These are phyloP conservation scores for Poeciliopsis gracilis DNA, from an alignment of 2,797 vertebrate species.

Conservation along the genomic window DNA sequence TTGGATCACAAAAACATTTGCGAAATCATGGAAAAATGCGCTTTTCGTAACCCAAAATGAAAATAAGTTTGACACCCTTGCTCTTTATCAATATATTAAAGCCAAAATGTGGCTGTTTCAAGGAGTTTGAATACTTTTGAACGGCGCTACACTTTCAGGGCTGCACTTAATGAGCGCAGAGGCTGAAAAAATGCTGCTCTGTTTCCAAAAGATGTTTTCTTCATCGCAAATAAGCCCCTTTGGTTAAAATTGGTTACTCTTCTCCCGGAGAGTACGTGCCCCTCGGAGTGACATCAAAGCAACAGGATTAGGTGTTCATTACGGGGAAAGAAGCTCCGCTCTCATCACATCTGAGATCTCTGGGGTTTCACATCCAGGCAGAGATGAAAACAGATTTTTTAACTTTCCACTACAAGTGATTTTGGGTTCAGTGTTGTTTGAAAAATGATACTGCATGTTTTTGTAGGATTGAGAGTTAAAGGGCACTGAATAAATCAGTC, in stretches of 20 bases:
- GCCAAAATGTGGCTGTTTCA: background rate
- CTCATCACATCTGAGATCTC: background rate
- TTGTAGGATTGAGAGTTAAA: background rate
- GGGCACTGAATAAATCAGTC: conserved; percentile 4
- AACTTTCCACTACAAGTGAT: background rate
- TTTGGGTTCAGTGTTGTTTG: background rate
- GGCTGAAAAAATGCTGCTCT: conserved; percentile 13
- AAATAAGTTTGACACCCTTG: no score
- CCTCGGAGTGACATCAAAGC: conserved; percentile 45
- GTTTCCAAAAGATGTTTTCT: conserved; percentile 32
- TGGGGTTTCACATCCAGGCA: background rate
- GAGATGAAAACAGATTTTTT: background rate
- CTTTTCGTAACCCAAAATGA: no score
- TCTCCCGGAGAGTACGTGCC: conserved; percentile 13
- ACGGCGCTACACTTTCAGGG: background rate
- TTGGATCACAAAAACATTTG: no score
- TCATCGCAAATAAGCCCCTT: conserved; percentile 18
- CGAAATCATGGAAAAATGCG: no score
- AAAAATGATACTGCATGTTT: background rate
- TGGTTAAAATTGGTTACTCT: conserved; percentile 17
- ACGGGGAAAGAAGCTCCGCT: conserved; percentile 1
- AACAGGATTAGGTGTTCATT: conserved; percentile 47
- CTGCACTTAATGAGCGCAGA: conserved; percentile 3
- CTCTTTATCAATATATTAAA: background rate
- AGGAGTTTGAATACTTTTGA: background rate